These are phyloP conservation scores for Cydia strobilella DNA, from an alignment of 1,140 invertebrate species.

Conservation along the genomic window DNA sequence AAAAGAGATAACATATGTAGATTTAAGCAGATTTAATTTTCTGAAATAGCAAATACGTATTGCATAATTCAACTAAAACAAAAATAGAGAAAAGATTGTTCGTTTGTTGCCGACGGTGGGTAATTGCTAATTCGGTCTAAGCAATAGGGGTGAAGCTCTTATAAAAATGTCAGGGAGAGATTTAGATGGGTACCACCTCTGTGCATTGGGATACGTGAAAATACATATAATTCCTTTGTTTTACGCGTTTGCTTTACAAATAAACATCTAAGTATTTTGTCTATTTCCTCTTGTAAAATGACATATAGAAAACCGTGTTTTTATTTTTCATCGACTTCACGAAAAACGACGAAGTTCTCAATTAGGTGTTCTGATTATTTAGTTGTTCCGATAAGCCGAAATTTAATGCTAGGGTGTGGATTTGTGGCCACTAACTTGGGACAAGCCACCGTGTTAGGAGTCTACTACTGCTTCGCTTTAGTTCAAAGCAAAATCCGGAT, in stretches of 20 bases:
- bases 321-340: neutral
- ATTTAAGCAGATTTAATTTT: no score
- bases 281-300: neutral
- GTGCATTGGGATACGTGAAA: conserved; percentile 50
- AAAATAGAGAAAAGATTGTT: neutral
- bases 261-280: conserved; percentile 2
- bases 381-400: no score
- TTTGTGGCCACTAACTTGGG: no score
- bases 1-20: no score
- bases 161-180: conserved; percentile 72
- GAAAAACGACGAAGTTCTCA: neutral
- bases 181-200: conserved; percentile 49
- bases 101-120: conserved; percentile 45
- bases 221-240: conserved; percentile 48
- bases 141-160: conserved; percentile 74
- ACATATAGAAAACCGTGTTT: neutral
- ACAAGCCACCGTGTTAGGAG: no score
- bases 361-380: no score
- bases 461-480: no score
- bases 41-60: no score
- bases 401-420: no score
- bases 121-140: conserved; percentile 70
- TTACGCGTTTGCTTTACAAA: conserved; percentile 33
- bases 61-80: no score
- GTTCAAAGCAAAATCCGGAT: no score